A percentile compares a stretch with the other conserved stretches of the same genome.
These are phyloP conservation scores for Enteromius fasciolatus DNA, from an alignment of 2,797 vertebrate species.

Conservation along the genomic window DNA sequence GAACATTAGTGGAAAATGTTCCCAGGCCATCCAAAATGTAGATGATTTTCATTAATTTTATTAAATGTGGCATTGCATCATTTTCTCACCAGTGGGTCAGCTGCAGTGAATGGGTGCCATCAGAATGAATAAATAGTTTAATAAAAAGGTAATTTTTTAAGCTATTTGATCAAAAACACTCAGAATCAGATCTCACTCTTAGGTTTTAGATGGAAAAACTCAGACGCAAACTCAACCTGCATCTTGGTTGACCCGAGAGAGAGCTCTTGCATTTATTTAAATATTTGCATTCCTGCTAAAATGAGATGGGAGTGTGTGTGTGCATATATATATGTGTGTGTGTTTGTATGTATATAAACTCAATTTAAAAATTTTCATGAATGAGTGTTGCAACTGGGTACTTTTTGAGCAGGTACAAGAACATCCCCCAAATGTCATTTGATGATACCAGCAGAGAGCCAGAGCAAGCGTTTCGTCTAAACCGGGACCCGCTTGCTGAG, in stretches of 20 bases:
- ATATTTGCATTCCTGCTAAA: neutral
- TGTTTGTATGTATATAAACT: too few relatives aligned
- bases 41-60: neutral
- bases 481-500: constrained; percentile 85
- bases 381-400: neutral
- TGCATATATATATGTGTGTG: too few relatives aligned
- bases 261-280: neutral
- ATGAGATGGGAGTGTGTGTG: neutral
- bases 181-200: neutral
- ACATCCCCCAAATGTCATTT: constrained; percentile 97
- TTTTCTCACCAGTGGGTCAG: neutral
- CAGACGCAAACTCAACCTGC: neutral
- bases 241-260: neutral
- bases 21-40: neutral
- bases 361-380: neutral
- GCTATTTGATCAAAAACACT: neutral
- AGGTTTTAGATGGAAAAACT: neutral
- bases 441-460: constrained; percentile 89
- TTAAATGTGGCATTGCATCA: neutral
- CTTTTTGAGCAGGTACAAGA: constrained; percentile 85
- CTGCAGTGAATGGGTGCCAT: neutral
- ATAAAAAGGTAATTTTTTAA: neutral
- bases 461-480: constrained; percentile 92
- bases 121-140: neutral
- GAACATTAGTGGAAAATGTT: neutral